phyloP scores from a whole-genome alignment of 2,888 invertebrate genomes.

The Nemurella pictetii region DNA sequence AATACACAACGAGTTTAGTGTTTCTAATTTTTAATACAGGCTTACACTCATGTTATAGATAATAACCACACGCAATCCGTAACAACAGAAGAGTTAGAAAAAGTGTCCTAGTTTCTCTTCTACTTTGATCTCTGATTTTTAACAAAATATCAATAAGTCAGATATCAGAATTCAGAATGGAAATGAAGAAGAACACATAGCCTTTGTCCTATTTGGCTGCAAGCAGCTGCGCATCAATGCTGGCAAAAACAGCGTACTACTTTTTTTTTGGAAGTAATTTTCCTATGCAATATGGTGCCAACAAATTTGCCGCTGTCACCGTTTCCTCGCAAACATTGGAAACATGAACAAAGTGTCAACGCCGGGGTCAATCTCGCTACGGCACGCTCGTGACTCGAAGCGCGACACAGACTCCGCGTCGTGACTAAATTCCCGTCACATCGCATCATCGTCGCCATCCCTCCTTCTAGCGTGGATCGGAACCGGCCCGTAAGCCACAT shows the following conservation, averaged over 20 bases:
- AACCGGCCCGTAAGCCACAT: neutral
- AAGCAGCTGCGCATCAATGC: no score
- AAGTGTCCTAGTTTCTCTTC: no score
- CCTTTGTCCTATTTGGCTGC: no score
- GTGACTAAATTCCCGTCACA: neutral
- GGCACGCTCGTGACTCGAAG: neutral
- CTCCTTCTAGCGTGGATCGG: neutral
- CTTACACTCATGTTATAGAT: no score
- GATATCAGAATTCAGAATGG: no score
- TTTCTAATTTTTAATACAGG: neutral
- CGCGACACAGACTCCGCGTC: neutral
- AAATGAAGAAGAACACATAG: no score
- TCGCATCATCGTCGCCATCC: neutral
- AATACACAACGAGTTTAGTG: neutral
- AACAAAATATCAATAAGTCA: no score
- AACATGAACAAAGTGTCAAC: neutral
- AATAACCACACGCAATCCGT: no score
- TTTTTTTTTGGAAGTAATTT: no score
- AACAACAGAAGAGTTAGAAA: no score
- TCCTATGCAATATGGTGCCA: neutral
- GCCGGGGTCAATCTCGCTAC: neutral
- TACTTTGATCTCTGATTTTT: no score
- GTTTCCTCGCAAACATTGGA: neutral
- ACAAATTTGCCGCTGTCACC: neutral
- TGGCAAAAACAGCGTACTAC: no score